These are phyloP conservation scores for Blera fallax DNA, from an alignment of 2,888 invertebrate genomes.

Conservation along the genomic window DNA sequence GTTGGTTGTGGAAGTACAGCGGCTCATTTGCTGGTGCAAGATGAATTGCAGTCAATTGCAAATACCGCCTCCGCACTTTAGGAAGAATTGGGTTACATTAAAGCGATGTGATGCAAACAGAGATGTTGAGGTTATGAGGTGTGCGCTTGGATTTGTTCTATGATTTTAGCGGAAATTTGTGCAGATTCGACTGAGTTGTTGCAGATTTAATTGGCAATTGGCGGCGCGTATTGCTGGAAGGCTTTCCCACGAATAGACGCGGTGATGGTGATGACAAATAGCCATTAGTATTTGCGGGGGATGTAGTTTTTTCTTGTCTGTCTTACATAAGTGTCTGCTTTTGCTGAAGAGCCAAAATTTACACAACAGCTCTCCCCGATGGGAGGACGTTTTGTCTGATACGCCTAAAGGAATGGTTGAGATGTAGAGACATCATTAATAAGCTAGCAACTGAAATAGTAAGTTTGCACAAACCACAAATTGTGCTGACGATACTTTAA, in stretches of 20 bases:
- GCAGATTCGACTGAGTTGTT: slow-evolving; percentile 20
- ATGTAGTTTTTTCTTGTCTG: background rate
- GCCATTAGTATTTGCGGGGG: background rate
- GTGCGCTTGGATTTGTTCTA: slow-evolving; percentile 24
- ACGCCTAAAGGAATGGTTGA: no score
- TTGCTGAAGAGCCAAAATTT: no score
- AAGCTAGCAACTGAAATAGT: no score
- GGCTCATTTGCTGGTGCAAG: slow-evolving; percentile 55
- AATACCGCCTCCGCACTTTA: slow-evolving; percentile 62
- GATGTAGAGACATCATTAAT: no score
- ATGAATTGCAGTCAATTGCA: slow-evolving; percentile 55
- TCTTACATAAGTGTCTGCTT: background rate
- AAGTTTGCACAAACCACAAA: no score
- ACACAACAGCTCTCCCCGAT: no score
- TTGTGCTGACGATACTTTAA: no score
- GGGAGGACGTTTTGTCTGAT: no score
- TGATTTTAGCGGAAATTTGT: background rate
- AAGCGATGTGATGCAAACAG: slow-evolving; percentile 17
- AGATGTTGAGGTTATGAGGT: slow-evolving; percentile 9
- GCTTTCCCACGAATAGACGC: slow-evolving; percentile 38
- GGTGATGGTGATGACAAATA: slow-evolving; percentile 1
- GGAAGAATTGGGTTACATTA: slow-evolving; percentile 55
- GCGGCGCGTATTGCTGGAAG: slow-evolving; percentile 19
- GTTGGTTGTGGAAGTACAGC: slow-evolving; percentile 52
- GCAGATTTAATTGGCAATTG: slow-evolving; percentile 26